phyloP scores from a whole-genome alignment of 2,797 vertebrate species.

The Parotocinclus haroldoi region DNA sequence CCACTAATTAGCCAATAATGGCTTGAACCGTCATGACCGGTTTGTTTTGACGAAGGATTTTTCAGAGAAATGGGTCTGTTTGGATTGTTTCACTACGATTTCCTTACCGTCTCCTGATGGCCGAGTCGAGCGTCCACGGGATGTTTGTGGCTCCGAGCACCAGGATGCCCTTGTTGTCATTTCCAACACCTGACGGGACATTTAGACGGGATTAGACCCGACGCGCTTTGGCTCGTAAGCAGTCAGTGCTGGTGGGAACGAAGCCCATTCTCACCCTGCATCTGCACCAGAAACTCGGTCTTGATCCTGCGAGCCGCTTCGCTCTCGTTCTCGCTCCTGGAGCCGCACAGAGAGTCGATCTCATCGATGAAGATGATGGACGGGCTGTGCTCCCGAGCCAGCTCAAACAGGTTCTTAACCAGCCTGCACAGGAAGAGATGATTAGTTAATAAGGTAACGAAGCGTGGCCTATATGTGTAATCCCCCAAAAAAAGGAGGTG shows the following conservation, averaged over 20 bases:
- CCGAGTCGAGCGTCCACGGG: constrained; percentile 97
- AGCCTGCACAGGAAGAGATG: constrained; percentile 64
- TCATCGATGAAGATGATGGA: constrained; percentile 99
- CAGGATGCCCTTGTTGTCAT: constrained; percentile 93
- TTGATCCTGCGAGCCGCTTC: constrained; percentile 96
- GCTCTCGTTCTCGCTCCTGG: constrained; percentile 96
- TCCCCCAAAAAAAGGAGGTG: not conserved
- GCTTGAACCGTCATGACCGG: too few species aligned
- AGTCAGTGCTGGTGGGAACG: not conserved
- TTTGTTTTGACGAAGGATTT: too few species aligned
- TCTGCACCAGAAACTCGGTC: constrained; percentile 97
- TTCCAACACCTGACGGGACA: constrained; percentile 83
- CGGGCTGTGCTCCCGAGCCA: constrained; percentile 92
- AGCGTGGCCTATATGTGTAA: not conserved
- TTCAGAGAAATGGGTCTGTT: too few species aligned
- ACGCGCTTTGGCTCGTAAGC: not conserved
- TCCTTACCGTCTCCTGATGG: constrained; percentile 91
- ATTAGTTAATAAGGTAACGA: not conserved
- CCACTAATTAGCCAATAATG: too few species aligned
- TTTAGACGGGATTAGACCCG: not conserved
- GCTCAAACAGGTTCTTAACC: constrained; percentile 93
- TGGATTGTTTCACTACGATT: too few species aligned
- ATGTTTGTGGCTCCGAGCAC: constrained; percentile 99
- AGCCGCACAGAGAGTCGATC: constrained; percentile 93
- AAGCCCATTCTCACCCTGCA: constrained; percentile 81